Evolutionary conservation across 2,797 vertebrate species (phyloP), one percentile per base, ranked within the genome.

Genomic region (Mus spretus): DNA sequence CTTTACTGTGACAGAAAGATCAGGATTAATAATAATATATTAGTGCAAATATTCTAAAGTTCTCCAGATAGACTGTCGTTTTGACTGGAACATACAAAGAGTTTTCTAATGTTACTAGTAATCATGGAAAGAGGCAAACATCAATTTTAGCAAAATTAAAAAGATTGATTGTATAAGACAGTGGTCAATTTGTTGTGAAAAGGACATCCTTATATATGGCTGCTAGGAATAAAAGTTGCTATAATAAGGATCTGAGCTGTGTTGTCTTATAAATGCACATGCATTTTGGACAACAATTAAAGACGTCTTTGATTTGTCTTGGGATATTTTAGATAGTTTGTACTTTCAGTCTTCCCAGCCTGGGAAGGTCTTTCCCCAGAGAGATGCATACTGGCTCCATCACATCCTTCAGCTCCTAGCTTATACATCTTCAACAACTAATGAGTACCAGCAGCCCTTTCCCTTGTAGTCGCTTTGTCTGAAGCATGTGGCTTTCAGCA

Each of bases 101-200:
- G 1, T 53, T 79, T 40, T 37, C 75, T 83, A 89, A 77, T 13
- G 13, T 70, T 40, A 40, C 17, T 24, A 75, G 53, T 47, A 57
- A 75, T 80, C 15, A 78, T 37, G 75, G 3, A 91, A 86, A 85
- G 34, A 34, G 44, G 78, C 50, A 91, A 40, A 37, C 15, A 87
- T 55, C 13, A 89, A 31, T 94, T 67, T 91, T 78, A 53, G 40
- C 17, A 65, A 87, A 95, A 70, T 47, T 37, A 11, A 89, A 82
- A 72, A 86, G 13, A 83, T 6, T 47, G 72, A 59, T 84, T 61
- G 6, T 83, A 44, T 81, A 19, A 17, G 72, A 20, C 50, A 47
- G 67, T 53, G 59, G 72, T 84, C 17, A 28, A 19, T 82, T 89
- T 86, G 26, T 90, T 40, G 19, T 86, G n/a, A 78, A 91, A 77